Percentiles rank a stretch among this genome's conserved stretches.
These are phyloP conservation scores for Tinea pellionella DNA, from an alignment of 2,888 invertebrate species.

Conservation along the genomic window DNA sequence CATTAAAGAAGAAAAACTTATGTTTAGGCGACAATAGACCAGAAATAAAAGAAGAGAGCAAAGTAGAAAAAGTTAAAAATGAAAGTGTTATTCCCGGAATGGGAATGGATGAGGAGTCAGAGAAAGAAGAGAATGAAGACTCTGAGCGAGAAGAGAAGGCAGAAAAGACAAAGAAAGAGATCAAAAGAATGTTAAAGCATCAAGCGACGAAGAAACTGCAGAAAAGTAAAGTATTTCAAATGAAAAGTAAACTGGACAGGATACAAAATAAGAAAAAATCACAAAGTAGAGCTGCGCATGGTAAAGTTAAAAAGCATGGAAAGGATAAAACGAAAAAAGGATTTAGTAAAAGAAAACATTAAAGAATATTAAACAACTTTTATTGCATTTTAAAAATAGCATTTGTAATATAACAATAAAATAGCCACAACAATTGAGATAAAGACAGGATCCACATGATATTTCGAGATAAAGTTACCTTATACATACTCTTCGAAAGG, in stretches of 20 bases:
- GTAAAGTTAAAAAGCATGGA: slow-evolving; percentile 29
- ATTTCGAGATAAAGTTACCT: too few relatives aligned
- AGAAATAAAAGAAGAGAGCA: slow-evolving; percentile 22
- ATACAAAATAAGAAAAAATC: slow-evolving; percentile 77
- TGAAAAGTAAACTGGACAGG: slow-evolving; percentile 78
- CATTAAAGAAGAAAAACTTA: slow-evolving; percentile 76
- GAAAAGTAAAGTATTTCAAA: slow-evolving; percentile 81
- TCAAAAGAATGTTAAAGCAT: slow-evolving; percentile 76
- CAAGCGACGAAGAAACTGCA: slow-evolving; percentile 79
- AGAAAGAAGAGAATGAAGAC: slow-evolving; percentile 32
- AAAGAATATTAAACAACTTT: slow-evolving; percentile 17
- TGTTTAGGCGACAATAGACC: slow-evolving; percentile 79
- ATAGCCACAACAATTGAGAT: too few relatives aligned
- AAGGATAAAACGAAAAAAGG: slow-evolving; percentile 45
- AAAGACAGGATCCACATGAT: too few relatives aligned
- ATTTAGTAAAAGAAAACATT: slow-evolving; percentile 46
- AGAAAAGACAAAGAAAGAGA: slow-evolving; percentile 71
- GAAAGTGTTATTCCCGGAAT: slow-evolving; percentile 38
- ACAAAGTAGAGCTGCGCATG: slow-evolving; percentile 18
- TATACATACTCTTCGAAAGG: too few relatives aligned
- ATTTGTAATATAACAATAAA: too few relatives aligned
- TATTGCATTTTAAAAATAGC: too few relatives aligned
- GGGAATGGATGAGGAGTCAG: slow-evolving; percentile 37
- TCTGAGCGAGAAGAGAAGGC: slow-evolving; percentile 39
- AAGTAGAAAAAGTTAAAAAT: slow-evolving; percentile 28